Base-by-base conservation (phyloP, 1,140 invertebrate species). In the Hestina assimilis region DNA sequence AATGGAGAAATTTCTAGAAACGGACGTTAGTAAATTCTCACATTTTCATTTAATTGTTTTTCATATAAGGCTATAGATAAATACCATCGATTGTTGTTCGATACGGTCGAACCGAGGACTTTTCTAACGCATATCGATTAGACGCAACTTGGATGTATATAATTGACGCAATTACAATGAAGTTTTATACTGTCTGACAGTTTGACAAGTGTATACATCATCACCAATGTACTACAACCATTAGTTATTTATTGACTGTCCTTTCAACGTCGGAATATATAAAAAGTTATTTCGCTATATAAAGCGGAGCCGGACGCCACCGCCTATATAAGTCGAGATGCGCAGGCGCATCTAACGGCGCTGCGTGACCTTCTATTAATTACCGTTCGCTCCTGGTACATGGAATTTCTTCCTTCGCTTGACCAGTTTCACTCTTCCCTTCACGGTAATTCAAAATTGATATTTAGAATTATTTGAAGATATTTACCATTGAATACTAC, bases 361-460 rank as follows among this genome's bases (percentile, higher is more conserved):
- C 67, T 57, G 56, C 63, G 57, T 71, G 75, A 79, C 78, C 72
- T 79, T 79, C 79, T 80, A 79, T 80, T 80, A 81, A 81, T 83
- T 83, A 83, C 80, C 76, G 80, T 83, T 83, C 59, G 51, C 63
- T 71, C 70, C 72, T 71, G 38, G 58, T 63, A 54, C 59, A 52
- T 47, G 67, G 67, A 66, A 69, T 69, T 57, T 66, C 67, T 69
- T 66, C 67, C 66, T 66, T 40, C 31, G 43, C 43, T 48, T 23
- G 55, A 59, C 62, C 53, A 50, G 51, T 56, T 56, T 56, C 53
- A 56, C 52, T 61, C 56, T 65, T 68, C 42, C 52, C 60, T 47
- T 59, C 65, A 65, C 17, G 19, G 0, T 17, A 38, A 3, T 38
- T 17, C 33, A 38, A n/a, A 38, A 1, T 19, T 17, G 1, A 8